Evolutionary conservation across 2,797 vertebrate genomes (phyloP).

Genomic region (Halcyon badia): DNA sequence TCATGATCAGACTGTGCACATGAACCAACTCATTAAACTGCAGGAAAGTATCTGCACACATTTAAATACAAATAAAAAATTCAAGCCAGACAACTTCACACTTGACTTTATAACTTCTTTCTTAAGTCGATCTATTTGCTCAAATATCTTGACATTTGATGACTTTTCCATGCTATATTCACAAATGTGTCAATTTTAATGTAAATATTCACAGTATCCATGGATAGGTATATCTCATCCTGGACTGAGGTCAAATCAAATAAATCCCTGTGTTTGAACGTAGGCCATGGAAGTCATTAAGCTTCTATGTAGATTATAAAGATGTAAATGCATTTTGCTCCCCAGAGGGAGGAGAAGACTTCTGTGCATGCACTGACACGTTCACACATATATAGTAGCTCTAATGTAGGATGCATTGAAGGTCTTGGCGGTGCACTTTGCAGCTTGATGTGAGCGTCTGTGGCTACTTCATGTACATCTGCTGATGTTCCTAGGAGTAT

Average conservation of each 20-base stretch:
- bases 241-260: not conserved
- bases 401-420: not conserved
- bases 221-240: not conserved
- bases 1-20: not conserved
- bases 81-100: not conserved
- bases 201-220: not conserved
- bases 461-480: not conserved
- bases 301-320: not conserved
- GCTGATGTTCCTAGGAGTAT: not conserved
- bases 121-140: not conserved
- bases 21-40: not conserved
- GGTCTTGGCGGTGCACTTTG: not conserved
- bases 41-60: not conserved
- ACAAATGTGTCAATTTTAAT: not conserved
- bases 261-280: not conserved
- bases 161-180: not conserved
- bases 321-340: not conserved
- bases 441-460: not conserved
- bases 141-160: not conserved
- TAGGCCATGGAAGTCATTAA: not conserved
- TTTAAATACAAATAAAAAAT: not conserved
- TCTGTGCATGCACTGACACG: not conserved
- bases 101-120: not conserved
- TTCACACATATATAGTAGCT: rapidly evolving
- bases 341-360: not conserved